Conservation (phyloP, 2,113 vertebrate species). For the Toxotes chatareus region DNA sequence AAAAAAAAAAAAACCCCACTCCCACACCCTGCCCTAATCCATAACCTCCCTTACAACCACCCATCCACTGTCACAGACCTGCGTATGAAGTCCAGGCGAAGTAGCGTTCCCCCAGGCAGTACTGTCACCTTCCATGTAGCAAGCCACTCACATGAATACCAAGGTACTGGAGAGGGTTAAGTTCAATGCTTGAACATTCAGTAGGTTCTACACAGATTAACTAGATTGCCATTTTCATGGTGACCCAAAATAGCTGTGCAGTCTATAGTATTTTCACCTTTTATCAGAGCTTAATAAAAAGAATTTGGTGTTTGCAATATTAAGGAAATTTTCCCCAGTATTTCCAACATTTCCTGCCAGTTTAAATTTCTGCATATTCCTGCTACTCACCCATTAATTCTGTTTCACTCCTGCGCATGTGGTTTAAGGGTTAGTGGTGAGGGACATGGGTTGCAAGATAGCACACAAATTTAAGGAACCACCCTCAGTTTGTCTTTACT, state of each 20-base stretch:
- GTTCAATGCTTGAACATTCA: background rate
- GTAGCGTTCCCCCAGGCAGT: constrained; percentile 74
- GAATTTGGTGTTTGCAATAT: background rate
- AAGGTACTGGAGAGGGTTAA: constrained; percentile 72
- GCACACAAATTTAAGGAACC: background rate
- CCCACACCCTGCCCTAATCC: background rate
- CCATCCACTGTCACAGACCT: constrained; percentile 76
- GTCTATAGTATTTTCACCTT: background rate
- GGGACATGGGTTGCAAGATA: background rate
- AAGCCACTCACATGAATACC: constrained; percentile 70
- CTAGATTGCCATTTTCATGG: background rate
- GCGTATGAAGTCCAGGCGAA: constrained; percentile 79
- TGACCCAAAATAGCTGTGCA: constrained; percentile 1
- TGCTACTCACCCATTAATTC: constrained; percentile 7
- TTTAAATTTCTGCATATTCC: background rate
- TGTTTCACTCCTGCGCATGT: constrained; percentile 29
- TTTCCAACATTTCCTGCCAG: background rate
- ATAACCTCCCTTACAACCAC: background rate
- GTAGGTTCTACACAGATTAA: background rate
- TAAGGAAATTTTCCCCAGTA: background rate
- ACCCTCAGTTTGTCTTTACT: background rate
- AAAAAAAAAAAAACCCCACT: constrained; percentile 2
- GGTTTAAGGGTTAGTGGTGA: constrained; percentile 24
- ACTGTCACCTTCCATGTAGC: constrained; percentile 82
- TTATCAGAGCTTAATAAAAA: background rate